phyloP scores from a whole-genome alignment of 1,140 invertebrate species.

The Drosophila auraria region DNA sequence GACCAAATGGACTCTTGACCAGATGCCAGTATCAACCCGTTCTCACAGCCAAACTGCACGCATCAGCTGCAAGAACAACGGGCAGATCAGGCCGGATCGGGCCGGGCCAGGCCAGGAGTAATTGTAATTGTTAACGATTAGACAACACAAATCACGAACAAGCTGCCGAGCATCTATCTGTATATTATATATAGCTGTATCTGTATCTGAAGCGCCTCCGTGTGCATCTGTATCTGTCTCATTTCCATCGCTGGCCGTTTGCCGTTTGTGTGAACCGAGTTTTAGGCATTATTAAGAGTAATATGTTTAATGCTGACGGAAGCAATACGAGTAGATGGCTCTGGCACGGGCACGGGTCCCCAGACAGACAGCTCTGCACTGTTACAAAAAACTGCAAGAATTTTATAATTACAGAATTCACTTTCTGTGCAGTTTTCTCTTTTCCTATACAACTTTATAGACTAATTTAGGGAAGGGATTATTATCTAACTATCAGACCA shows the following conservation, averaged over 20 bases:
- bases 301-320: conserved; percentile 80
- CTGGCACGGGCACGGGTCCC: conserved; percentile 64
- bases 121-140: conserved; percentile 79
- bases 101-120: conserved; percentile 52
- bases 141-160: conserved; percentile 81
- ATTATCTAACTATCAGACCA: too few relatives aligned
- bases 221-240: conserved; percentile 21
- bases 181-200: conserved; percentile 8
- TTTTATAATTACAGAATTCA: neutral
- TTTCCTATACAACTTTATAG: too few relatives aligned
- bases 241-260: conserved; percentile 3
- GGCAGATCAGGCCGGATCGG: conserved; percentile 16
- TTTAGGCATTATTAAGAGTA: conserved; percentile 75
- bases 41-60: conserved; percentile 61
- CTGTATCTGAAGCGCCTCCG: conserved; percentile 34
- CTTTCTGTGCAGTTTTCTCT: neutral
- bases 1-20: conserved; percentile 11
- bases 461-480: too few relatives aligned
- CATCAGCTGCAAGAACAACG: conserved; percentile 48
- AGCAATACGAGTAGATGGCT: conserved; percentile 65
- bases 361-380: conserved; percentile 26
- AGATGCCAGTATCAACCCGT: conserved; percentile 15
- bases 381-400: conserved; percentile 2
- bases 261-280: conserved; percentile 48
- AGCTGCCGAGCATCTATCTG: conserved; percentile 47